Base-by-base conservation (phyloP, 2,888 invertebrate genomes). In the Noctua pronuba region DNA sequence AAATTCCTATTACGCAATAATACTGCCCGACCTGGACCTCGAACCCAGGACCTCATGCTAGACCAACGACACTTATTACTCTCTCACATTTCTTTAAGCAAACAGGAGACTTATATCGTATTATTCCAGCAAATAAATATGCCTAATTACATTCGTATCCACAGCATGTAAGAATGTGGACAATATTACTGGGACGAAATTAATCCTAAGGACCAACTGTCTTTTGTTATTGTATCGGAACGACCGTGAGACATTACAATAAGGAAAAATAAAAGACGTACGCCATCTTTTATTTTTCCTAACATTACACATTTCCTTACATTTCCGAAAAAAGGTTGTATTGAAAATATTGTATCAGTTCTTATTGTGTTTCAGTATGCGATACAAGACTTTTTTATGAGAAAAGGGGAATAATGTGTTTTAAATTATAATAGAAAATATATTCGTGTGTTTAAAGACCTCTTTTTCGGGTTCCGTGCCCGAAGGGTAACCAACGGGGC, bases 161-260 rank as follows among this genome's bases (percentile, higher is more conserved):
- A 68, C 79, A 84, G 58, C 49, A 55, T 73, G 46, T 41, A 52
- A 58, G 24, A 60, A 69, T 46, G 35, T 58, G 44, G 31, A 66
- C 52, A 66, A 80, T 70, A 84, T 80, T 66, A 60, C 52, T 66
- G 38, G 44, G 52, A 46, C 35, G 49, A 60, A 80, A 84, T 69
- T 84, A 80, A 84, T 70, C 65, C 18, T 44, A 62, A 7, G 31
- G 21, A 68, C 49, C 72, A 65, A 69, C 58, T 58, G 73, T 69
- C 68, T 38, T 60, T 60, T 82, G 68, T 82, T 82, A 69, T 82
- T 80, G 5, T 52, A 71, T 62, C 24, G 13, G 38, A 65, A 49
- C 21, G 49, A 16, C 38, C 67, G 35, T 28, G 5, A 10, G 62
- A 79, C 7, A 49, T 58, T 60, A 60, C 38, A 52, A 71, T 67